Evolutionary conservation across 2,113 vertebrate species (phyloP), one percentile per base, ranked within the genome.

Genomic region (Platichthys flesus): DNA sequence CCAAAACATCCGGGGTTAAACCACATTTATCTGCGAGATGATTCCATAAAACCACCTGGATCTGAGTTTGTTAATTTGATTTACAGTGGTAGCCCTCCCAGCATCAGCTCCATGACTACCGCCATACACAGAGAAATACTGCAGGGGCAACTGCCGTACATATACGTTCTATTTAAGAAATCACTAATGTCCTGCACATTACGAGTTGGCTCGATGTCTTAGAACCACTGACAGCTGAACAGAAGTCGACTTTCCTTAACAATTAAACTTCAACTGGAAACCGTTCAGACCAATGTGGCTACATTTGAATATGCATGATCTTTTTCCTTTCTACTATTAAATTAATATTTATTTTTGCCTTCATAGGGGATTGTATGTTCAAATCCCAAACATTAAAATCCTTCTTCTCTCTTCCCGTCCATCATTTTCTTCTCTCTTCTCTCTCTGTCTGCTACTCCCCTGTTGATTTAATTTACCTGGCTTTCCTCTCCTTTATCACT

Each of bases 1-100:
- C 55, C 67, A 80, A 83, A 90, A 81, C 84, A 85, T 85, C 78
- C 31, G 9, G 74, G 68, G 61, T 85, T 82, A 85, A 88, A 84
- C 71, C 73, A 37, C 74, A 64, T 87, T 74, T 82, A 82, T 85
- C 82, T 75, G 12, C 67, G 28, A 18, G 66, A 66, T 67, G 26
- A 77, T 70, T 81, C 54, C 56, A 75, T 87, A 57, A 83, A 67
- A 63, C 59, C 80, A 65, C 84, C 74, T 61, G 74, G 67, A 83
- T 85, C 37, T 78, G 52, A 74, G 71, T 80, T 45, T 54, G 64
- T 59, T 80, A 71, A 78, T 71, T 67, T 74, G 55, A 81, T 87
- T 79, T 77, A 65, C 68, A 67, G 64, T 56, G 8, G 58, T 8
- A 58, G 31, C 47, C 52, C 58, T 47, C 56, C 15, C 64, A 28